These are phyloP conservation scores for Lordiphosa stackelbergi DNA, from an alignment of 1,140 invertebrate species.

Conservation along the genomic window DNA sequence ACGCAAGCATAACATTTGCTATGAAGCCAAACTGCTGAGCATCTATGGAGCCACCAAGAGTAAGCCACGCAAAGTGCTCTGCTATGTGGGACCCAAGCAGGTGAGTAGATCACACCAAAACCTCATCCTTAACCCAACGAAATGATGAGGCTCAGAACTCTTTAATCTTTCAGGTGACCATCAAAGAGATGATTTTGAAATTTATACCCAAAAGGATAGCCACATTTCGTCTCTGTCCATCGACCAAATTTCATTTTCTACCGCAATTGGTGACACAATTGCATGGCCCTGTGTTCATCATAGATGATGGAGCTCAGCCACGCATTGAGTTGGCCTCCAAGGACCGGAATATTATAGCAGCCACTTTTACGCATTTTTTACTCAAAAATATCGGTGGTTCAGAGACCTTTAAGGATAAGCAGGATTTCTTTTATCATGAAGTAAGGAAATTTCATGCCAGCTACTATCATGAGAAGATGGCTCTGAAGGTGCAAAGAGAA, in stretches of 20 bases:
- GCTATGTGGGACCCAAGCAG: slow-evolving; percentile 90
- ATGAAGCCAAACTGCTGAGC: slow-evolving; percentile 88
- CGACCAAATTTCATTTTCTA: slow-evolving; percentile 87
- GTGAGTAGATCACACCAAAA: slow-evolving; percentile 56
- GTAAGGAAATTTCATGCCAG: slow-evolving; percentile 90
- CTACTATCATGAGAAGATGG: slow-evolving; percentile 89
- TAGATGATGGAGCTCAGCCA: slow-evolving; percentile 94
- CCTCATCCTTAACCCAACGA: slow-evolving; percentile 9
- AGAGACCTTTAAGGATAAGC: slow-evolving; percentile 96
- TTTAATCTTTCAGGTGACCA: slow-evolving; percentile 84
- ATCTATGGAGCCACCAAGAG: slow-evolving; percentile 80
- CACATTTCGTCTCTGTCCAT: slow-evolving; percentile 95
- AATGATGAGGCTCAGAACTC: slow-evolving; percentile 70
- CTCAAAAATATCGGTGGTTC: slow-evolving; percentile 97
- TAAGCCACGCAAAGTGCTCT: slow-evolving; percentile 91
- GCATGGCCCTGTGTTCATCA: slow-evolving; percentile 81
- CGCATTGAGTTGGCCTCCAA: slow-evolving; percentile 88
- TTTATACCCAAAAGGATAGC: slow-evolving; percentile 94
- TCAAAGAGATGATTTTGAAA: slow-evolving; percentile 94
- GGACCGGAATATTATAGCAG: slow-evolving; percentile 93
- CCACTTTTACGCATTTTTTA: slow-evolving; percentile 94
- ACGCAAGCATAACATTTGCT: slow-evolving; percentile 90
- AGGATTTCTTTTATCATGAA: slow-evolving; percentile 96
- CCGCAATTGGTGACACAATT: slow-evolving; percentile 78
- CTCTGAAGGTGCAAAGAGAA: slow-evolving; percentile 88